Base-by-base conservation (phyloP, 2,113 vertebrate genomes). In the Pungitius pungitius region DNA sequence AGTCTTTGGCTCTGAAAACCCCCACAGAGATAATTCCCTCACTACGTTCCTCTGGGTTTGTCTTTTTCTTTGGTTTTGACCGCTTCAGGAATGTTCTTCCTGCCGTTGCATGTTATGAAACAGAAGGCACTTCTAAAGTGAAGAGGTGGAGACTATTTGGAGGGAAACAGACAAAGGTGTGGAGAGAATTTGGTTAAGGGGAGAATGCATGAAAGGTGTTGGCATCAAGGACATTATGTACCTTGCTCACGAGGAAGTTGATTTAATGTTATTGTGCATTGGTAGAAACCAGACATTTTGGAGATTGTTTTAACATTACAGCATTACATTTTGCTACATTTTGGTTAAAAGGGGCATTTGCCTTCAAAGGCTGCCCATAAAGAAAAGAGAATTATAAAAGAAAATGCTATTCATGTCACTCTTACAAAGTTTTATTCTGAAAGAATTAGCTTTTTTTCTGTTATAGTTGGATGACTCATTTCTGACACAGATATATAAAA, bases 31-130 rank as follows among this genome's bases (percentile, higher is more conserved):
- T 77, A 65, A 60, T 85, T 69, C 87, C 68, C 73, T 82, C 78
- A 68, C 20, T 8, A 4, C 8, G 2, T 17, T 81, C 43, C 56
- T 30, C 56, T 8, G 43, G 56, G 56, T 78, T 80, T 63, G 27
- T 39, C 57, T 66, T 69, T 52, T 26, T 45, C 49, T 85, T 75
- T 30, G 40, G 24, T 57, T 73, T 75, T 58, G 57, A 24, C 59
- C 40, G 33, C 11, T 37, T 40, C 8, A 79, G 86, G 86, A 91
- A 90, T 91, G 87, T 82, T 55, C 64, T 26, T 85, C 88, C 33
- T 89, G 90, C 82, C 56, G 49, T 26, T 86, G 84, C 88, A 84
- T 82, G 87, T 88, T 57, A 20, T 14, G 80, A 56, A 52, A 14
- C 4, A 42, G 39, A 27, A 7, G 33, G 57, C n/a, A 30, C 51